phyloP scores from a whole-genome alignment of 2,113 vertebrate genomes.

The Meles meles region DNA sequence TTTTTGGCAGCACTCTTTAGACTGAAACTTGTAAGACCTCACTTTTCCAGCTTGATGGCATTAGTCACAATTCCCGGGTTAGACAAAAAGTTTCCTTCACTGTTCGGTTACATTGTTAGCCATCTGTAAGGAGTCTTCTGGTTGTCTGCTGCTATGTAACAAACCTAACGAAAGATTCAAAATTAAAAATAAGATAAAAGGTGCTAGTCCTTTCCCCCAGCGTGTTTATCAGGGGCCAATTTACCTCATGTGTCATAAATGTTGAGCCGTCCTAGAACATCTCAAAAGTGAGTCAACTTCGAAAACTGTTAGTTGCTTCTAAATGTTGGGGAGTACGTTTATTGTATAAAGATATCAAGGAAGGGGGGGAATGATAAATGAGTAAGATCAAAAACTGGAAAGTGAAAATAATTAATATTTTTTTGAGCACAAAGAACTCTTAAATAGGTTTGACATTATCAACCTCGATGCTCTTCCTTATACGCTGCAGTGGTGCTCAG shows the following conservation, averaged over 20 bases:
- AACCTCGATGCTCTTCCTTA: neutral
- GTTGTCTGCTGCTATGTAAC: neutral
- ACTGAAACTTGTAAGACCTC: neutral
- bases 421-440: neutral
- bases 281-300: neutral
- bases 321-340: neutral
- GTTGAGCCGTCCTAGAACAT: neutral
- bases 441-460: neutral
- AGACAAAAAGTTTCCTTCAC: neutral
- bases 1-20: neutral
- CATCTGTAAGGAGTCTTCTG: neutral
- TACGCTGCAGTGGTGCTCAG: neutral
- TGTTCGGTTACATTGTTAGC: neutral
- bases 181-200: neutral
- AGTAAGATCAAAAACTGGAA: neutral
- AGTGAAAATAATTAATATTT: neutral
- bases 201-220: neutral
- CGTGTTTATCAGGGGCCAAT: neutral
- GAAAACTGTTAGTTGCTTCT: slow-evolving; percentile 16
- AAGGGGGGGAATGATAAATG: neutral
- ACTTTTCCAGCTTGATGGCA: neutral
- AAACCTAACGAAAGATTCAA: neutral
- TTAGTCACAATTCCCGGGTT: neutral
- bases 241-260: neutral
- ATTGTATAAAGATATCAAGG: neutral